Evolutionary conservation across 2,888 invertebrate species (phyloP).

Genomic region (Lomographa bimaculata): DNA sequence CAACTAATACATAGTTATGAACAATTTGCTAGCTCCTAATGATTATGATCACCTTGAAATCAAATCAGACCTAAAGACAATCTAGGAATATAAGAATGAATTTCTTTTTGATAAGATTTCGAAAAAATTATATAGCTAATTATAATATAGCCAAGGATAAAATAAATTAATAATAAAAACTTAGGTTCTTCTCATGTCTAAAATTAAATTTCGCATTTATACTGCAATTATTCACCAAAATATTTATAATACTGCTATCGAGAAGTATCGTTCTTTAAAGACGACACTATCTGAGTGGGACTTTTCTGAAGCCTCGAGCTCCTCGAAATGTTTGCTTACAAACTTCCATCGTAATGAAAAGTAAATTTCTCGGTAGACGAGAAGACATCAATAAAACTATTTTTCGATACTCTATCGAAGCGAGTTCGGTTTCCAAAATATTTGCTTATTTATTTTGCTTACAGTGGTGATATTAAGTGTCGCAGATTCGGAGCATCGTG

Average conservation of each 20-base stretch:
- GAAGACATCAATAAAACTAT: slow-evolving; percentile 73
- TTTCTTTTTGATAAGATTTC: too few species aligned
- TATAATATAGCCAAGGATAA: too few species aligned
- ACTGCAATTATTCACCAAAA: too few species aligned
- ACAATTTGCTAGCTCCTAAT: too few species aligned
- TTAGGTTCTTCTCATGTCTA: too few species aligned
- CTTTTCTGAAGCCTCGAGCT: slow-evolving; percentile 30
- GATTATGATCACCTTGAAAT: too few species aligned
- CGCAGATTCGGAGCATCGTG: slow-evolving; percentile 2
- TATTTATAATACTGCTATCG: slow-evolving; percentile 12
- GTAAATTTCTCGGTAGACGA: slow-evolving; percentile 64
- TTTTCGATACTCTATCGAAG: slow-evolving; percentile 49
- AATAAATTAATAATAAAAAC: too few species aligned
- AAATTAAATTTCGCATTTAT: too few species aligned
- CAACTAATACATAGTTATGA: too few species aligned
- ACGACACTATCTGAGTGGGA: slow-evolving; percentile 15
- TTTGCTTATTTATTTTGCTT: slow-evolving; percentile 55
- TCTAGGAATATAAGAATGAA: too few species aligned
- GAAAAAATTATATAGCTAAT: too few species aligned
- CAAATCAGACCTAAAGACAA: too few species aligned
- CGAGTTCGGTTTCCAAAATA: slow-evolving; percentile 59
- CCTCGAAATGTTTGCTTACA: slow-evolving; percentile 69
- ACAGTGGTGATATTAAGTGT: slow-evolving; percentile 10
- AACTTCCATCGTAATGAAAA: slow-evolving; percentile 76
- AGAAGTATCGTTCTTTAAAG: slow-evolving; percentile 17